Percentiles rank a stretch among this genome's conserved stretches.
Conservation (phyloP, 2,888 invertebrate genomes). For the Dolichomitus sp. region DNA sequence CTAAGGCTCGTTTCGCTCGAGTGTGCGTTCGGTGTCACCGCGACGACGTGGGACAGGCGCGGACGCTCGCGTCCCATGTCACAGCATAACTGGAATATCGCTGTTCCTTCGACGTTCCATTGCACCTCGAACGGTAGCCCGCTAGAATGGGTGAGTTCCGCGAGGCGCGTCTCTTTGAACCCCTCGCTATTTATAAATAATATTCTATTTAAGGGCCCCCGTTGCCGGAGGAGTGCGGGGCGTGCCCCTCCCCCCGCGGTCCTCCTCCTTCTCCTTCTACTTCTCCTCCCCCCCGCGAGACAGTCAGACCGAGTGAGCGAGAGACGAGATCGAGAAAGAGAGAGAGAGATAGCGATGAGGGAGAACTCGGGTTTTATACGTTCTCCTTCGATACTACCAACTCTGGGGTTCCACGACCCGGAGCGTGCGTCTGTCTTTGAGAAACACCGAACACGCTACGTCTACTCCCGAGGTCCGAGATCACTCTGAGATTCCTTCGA, state of each 20-base stretch:
- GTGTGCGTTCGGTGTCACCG: conserved; percentile 54
- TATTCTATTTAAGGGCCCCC: conserved; percentile 73
- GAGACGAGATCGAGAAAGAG: neutral
- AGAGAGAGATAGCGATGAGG: conserved; percentile 23
- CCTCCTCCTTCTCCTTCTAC: neutral
- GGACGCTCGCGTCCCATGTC: conserved; percentile 62
- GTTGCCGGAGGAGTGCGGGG: conserved; percentile 54
- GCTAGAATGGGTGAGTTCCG: conserved; percentile 68
- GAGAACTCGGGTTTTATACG: conserved; percentile 53
- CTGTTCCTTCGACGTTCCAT: conserved; percentile 47
- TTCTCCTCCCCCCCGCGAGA: conserved; percentile 27
- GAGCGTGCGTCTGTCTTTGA: conserved; percentile 4
- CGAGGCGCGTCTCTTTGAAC: conserved; percentile 31
- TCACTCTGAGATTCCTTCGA: conserved; percentile 11
- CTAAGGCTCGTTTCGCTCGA: conserved; percentile 6
- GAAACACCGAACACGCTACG: conserved; percentile 18
- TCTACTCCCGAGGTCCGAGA: conserved; percentile 26
- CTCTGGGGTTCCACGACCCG: conserved; percentile 39
- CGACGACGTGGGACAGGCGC: conserved; percentile 56
- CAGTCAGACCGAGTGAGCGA: conserved; percentile 29
- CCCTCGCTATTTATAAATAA: conserved; percentile 75
- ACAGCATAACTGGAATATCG: conserved; percentile 49
- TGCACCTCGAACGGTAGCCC: conserved; percentile 47
- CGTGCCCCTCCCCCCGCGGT: conserved; percentile 27
- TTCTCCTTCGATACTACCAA: conserved; percentile 23